These are phyloP conservation scores for Oxyruncus cristatus DNA, from an alignment of 2,113 vertebrate genomes.

Conservation along the genomic window DNA sequence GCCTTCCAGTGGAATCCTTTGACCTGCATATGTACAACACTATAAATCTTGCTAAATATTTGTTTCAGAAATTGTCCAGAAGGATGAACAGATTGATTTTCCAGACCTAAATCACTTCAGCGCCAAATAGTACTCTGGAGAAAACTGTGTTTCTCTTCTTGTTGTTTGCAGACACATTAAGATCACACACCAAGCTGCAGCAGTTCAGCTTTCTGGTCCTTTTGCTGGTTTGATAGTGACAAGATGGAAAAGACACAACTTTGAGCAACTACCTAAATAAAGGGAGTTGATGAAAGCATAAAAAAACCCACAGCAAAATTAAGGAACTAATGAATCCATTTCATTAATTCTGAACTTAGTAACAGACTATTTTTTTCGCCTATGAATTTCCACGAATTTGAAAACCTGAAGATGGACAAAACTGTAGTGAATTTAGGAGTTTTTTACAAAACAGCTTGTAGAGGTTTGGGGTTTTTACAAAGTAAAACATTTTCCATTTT, in stretches of 20 bases:
- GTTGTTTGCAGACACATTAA: constrained; percentile 61
- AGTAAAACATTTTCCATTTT: neutral
- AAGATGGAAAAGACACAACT: constrained; percentile 15
- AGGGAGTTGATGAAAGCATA: neutral
- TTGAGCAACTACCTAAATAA: neutral
- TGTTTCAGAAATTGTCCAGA: constrained; percentile 79
- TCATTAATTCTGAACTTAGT: neutral
- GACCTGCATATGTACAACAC: constrained; percentile 46
- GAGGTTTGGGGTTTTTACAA: neutral
- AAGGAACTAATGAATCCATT: neutral
- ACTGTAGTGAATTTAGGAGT: neutral
- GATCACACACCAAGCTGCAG: constrained; percentile 53
- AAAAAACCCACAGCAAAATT: neutral
- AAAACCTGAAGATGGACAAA: neutral
- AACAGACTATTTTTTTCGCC: neutral
- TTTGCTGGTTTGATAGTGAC: neutral
- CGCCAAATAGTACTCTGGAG: constrained; percentile 69
- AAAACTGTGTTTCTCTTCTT: constrained; percentile 64
- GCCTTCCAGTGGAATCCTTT: constrained; percentile 67
- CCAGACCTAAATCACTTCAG: constrained; percentile 75
- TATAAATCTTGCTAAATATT: constrained; percentile 78
- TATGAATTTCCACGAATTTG: neutral
- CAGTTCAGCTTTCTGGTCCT: constrained; percentile 8
- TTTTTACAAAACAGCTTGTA: neutral
- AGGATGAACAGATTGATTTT: constrained; percentile 77